Evolutionary conservation across 2,797 vertebrate genomes (phyloP).

Genomic region (Alouatta caraya): DNA sequence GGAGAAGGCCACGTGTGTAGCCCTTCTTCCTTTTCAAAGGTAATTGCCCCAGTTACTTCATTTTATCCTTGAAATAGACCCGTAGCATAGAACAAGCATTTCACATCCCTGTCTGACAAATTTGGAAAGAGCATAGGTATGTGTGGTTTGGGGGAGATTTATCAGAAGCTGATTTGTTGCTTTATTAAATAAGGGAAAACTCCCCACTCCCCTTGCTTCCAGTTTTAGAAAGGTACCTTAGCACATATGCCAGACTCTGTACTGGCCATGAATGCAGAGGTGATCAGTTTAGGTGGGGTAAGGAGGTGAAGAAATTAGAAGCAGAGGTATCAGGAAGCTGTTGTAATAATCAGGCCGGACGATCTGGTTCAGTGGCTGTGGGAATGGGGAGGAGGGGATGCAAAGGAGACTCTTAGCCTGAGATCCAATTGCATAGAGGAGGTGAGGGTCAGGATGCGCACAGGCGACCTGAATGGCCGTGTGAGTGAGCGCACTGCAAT

Average conservation of each 20-base stretch:
- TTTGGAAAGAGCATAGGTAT: not conserved
- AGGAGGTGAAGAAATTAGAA: not conserved
- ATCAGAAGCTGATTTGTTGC: not conserved
- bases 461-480: not conserved
- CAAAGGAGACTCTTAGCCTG: not conserved
- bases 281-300: not conserved
- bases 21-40: not conserved
- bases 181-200: constrained; percentile 15
- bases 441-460: not conserved
- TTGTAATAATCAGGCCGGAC: not conserved
- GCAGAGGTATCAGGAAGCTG: not conserved
- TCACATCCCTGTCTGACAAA: not conserved
- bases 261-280: not conserved
- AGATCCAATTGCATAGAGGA: not conserved
- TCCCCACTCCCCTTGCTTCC: not conserved
- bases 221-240: not conserved
- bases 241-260: not conserved
- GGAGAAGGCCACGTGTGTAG: not conserved
- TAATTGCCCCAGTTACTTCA: not conserved
- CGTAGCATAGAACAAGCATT: not conserved
- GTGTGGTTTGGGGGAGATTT: constrained; percentile 3
- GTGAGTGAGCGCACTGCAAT: not conserved
- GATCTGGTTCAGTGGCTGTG: not conserved
- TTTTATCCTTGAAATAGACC: constrained; percentile 7
- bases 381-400: not conserved